Base-by-base conservation (phyloP, 2,797 vertebrate genomes). In the Strix occidentalis region DNA sequence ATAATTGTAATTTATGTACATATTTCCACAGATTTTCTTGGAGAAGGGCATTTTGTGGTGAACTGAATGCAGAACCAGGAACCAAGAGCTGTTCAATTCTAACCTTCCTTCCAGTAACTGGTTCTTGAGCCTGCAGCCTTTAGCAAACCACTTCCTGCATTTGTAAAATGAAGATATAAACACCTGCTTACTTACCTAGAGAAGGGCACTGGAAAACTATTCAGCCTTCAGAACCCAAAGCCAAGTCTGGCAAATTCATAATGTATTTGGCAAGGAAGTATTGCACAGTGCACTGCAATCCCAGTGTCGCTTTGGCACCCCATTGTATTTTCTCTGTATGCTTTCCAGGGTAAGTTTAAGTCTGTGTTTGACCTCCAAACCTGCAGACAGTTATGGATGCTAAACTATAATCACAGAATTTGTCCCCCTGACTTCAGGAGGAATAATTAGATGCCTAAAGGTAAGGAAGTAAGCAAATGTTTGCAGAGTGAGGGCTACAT, bases 361-460 rank as follows among this genome's bases (percentile, higher is more conserved):
- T 46, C n/a, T 77, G 45, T 46, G 29, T 37, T 81, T 78, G 84
- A 93, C 71, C 79, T 80, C 71, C 72, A 92, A 75, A 87, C 63
- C 53, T 46, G 28, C 16, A 60, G 60, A 89, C 16, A 76, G 58
- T 70, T 76, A 83, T 7, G 5, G 51, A 46, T 74, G 51, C 58
- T 80, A 80, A 82, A 72, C 28, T 33, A 31, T 13, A 83, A 83
- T 60, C 71, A 64, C 45, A 57, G 53, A 80, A 74, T 50, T 93
- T 68, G 60, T 84, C 41, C 45, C 43, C 23, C 33, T 96, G 89
- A 71, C 75, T 89, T 83, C 28, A 29, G 45, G 14, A 82, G 57
- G 71, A 93, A 89, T 80, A 77, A 92, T 91, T 60, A 79, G 43
- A 90, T 77, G 81, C 81, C 81, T 82, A 87, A 89, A 94, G 94